A percentile compares a stretch with the other conserved stretches of the same genome.
phyloP scores from a whole-genome alignment of 2,888 invertebrate species.

The Mystacides longicornis region DNA sequence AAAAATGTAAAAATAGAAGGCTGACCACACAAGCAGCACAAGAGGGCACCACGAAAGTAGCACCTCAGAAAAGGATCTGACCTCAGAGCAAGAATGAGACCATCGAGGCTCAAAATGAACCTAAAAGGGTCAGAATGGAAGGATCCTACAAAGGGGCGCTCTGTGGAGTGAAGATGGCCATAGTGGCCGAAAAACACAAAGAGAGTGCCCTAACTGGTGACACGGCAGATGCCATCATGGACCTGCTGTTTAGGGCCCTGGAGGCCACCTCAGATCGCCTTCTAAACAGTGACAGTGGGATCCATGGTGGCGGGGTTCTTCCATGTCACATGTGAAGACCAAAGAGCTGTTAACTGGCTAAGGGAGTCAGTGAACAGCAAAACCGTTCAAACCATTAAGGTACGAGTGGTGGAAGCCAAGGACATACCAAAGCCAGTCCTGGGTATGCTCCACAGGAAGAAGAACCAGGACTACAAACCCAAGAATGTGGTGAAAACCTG shows the following conservation, averaged over 20 bases:
- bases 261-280: background rate
- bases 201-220: background rate
- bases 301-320: background rate
- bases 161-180: background rate
- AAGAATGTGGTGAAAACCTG: too few species aligned
- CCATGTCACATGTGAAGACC: too few species aligned
- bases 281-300: background rate
- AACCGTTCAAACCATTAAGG: too few species aligned
- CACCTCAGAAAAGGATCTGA: background rate
- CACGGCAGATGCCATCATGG: too few species aligned
- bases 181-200: background rate
- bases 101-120: background rate
- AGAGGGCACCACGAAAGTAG: background rate
- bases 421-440: too few species aligned
- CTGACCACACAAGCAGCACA: background rate
- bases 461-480: too few species aligned
- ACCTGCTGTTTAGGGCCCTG: background rate
- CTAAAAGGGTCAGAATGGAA: background rate
- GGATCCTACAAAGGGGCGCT: background rate
- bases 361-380: too few species aligned
- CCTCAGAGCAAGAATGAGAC: background rate
- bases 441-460: too few species aligned
- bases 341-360: too few species aligned
- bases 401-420: too few species aligned
- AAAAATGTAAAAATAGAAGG: background rate